Percentiles rank a stretch among this genome's conserved stretches.
These are phyloP conservation scores for Tyrophagus putrescentiae DNA, from an alignment of 1,140 invertebrate genomes.

Conservation along the genomic window DNA sequence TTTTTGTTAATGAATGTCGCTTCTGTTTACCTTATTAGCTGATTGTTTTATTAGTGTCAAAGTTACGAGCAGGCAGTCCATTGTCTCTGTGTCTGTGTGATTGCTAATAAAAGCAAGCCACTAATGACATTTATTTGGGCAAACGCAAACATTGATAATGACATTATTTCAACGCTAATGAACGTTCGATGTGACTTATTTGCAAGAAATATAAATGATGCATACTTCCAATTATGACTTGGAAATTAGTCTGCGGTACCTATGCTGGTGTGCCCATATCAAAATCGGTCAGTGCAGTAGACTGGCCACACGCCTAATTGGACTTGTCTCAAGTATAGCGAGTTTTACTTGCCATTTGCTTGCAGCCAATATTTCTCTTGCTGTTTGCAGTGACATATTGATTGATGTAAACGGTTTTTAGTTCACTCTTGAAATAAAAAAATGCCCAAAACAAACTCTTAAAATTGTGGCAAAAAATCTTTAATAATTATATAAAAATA, in stretches of 20 bases:
- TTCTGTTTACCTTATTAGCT: slow-evolving; percentile 11
- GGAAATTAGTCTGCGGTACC: neutral
- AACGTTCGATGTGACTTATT: slow-evolving; percentile 4
- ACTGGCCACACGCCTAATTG: neutral
- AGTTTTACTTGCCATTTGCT: no score
- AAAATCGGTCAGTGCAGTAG: neutral
- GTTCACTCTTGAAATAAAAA: no score
- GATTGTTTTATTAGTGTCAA: slow-evolving; percentile 12
- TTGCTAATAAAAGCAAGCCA: neutral
- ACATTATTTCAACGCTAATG: neutral
- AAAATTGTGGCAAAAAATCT: no score
- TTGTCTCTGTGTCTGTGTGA: no score
- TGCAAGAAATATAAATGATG: slow-evolving; percentile 4
- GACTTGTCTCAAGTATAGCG: no score
- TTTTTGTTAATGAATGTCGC: slow-evolving; percentile 8
- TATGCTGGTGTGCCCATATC: neutral
- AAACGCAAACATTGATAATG: neutral
- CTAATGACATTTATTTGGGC: neutral
- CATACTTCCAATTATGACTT: slow-evolving; percentile 13
- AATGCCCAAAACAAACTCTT: no score
- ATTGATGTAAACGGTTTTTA: no score
- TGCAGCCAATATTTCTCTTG: no score
- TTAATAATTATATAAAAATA: no score
- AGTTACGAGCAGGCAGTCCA: no score
- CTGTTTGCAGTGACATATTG: no score